Evolutionary conservation across 2,888 invertebrate species (phyloP).

Genomic region (Erebia palarica): DNA sequence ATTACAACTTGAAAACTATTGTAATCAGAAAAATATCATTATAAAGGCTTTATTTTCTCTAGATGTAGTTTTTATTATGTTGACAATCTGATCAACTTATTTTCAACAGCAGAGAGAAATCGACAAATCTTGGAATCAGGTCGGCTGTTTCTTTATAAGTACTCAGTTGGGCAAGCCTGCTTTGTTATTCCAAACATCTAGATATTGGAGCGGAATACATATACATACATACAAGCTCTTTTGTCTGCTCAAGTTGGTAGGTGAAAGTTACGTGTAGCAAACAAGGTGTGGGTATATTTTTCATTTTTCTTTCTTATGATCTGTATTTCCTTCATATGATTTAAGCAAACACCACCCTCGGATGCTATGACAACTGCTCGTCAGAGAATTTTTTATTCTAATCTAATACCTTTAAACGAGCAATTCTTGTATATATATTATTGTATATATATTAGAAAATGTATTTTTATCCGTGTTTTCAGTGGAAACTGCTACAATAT

Average conservation of each 20-base stretch:
- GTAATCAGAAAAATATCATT: no score
- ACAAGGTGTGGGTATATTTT: neutral
- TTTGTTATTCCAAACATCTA: slow-evolving; percentile 60
- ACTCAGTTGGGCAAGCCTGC: slow-evolving; percentile 55
- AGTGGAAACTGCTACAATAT: no score
- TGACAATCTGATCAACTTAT: slow-evolving; percentile 48
- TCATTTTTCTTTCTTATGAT: slow-evolving; percentile 1
- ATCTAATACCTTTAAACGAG: no score
- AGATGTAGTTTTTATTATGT: neutral
- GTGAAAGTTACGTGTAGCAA: slow-evolving; percentile 35
- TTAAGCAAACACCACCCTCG: neutral
- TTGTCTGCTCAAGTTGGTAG: slow-evolving; percentile 41
- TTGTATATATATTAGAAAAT: no score
- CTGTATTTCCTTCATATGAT: neutral
- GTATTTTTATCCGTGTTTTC: no score
- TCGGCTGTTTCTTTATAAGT: slow-evolving; percentile 58
- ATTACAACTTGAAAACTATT: no score
- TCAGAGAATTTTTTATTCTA: no score
- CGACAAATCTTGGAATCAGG: slow-evolving; percentile 60
- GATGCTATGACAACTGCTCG: no score
- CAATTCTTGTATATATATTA: no score
- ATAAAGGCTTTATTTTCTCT: neutral
- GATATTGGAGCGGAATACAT: slow-evolving; percentile 47
- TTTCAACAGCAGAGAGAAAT: slow-evolving; percentile 50
- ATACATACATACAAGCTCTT: slow-evolving; percentile 35